These are phyloP conservation scores for Calycopis cecrops DNA, from an alignment of 1,140 invertebrate species.

Conservation along the genomic window DNA sequence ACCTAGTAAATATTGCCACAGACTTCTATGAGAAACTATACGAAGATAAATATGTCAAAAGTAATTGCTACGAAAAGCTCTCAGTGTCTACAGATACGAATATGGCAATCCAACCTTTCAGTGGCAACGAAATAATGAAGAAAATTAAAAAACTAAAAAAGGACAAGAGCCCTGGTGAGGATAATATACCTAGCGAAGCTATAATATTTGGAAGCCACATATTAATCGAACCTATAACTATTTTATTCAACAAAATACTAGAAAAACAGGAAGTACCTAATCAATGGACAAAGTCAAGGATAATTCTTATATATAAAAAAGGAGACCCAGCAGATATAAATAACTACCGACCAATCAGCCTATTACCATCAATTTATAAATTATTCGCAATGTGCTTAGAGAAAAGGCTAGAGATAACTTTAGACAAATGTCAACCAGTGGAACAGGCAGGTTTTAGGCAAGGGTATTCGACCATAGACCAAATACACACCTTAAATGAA, in stretches of 20 bases:
- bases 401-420: conserved; percentile 14
- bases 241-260: conserved; percentile 21
- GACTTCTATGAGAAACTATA: conserved; percentile 24
- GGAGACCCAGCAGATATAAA: conserved; percentile 22
- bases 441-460: conserved; percentile 20
- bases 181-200: conserved; percentile 23
- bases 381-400: conserved; percentile 21
- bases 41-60: conserved; percentile 7
- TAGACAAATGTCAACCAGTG: conserved; percentile 25
- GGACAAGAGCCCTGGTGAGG: conserved; percentile 23
- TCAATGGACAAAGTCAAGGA: conserved; percentile 22
- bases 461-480: conserved; percentile 19
- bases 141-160: conserved; percentile 22
- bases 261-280: conserved; percentile 18
- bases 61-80: conserved; percentile 4
- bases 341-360: conserved; percentile 22
- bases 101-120: conserved; percentile 13
- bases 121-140: conserved; percentile 17
- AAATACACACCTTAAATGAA: conserved; percentile 25
- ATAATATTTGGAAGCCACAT: conserved; percentile 20
- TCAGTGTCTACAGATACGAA: not conserved
- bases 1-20: conserved; percentile 24
- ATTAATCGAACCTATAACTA: conserved; percentile 13
- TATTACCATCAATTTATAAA: conserved; percentile 24
- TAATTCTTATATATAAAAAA: conserved; percentile 29